phyloP scores from a whole-genome alignment of 2,113 vertebrate genomes.

The Castor canadensis region DNA sequence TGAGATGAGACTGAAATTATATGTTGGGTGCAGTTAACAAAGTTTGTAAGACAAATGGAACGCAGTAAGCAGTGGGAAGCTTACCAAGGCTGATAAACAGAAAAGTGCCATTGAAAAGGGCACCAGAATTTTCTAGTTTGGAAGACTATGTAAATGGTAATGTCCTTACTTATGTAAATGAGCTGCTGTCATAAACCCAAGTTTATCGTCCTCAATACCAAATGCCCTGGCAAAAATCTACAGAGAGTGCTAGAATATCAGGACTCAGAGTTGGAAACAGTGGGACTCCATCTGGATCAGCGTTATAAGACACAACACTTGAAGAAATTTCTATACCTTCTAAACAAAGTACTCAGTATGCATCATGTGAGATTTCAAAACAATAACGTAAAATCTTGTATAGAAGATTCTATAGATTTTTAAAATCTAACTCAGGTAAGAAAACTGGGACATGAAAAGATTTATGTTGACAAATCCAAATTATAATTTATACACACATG shows the following conservation, averaged over 20 bases:
- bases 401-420: neutral
- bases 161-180: conserved; percentile 25
- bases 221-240: neutral
- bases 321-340: neutral
- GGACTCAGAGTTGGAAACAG: neutral
- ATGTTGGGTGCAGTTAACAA: conserved; percentile 43
- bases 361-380: neutral
- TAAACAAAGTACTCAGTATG: neutral
- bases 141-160: neutral
- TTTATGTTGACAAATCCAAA: neutral
- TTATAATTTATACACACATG: neutral
- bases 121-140: conserved; percentile 20
- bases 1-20: conserved; percentile 38
- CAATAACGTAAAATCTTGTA: neutral
- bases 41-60: conserved; percentile 39
- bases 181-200: neutral
- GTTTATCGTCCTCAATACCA: neutral
- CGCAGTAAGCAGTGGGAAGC: neutral
- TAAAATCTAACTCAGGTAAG: neutral
- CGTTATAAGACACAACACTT: neutral
- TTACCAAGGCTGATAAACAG: conserved; percentile 31
- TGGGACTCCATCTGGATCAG: too few relatives aligned
- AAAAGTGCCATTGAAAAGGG: conserved; percentile 42
- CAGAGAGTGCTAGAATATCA: neutral
- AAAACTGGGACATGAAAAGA: neutral